phyloP scores from a whole-genome alignment of 1,140 invertebrate genomes.

The Trichonephila inaurata region DNA sequence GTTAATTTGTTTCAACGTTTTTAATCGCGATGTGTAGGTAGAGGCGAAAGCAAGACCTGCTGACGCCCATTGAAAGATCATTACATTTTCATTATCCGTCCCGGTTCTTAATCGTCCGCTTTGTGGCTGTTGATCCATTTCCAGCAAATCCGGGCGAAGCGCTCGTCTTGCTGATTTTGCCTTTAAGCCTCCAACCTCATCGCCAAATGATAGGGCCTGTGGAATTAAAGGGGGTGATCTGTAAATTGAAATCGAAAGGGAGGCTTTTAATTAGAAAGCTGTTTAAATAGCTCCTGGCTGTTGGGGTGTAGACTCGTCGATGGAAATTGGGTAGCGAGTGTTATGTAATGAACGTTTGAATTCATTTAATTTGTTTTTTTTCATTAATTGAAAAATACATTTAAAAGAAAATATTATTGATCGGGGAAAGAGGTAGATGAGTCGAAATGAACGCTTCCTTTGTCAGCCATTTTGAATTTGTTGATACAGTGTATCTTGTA shows the following conservation, averaged over 20 bases:
- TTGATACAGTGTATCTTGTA: no score
- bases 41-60: background rate
- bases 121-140: constrained; percentile 32
- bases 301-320: background rate
- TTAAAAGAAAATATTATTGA: no score
- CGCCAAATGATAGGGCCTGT: background rate
- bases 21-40: background rate
- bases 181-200: background rate
- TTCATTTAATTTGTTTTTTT: no score
- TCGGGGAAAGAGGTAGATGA: no score
- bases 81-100: constrained; percentile 17
- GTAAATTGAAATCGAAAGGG: constrained; percentile 14
- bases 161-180: background rate
- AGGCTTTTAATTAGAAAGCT: background rate
- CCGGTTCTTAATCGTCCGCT: background rate
- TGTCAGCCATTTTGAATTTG: no score
- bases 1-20: background rate
- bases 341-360: no score
- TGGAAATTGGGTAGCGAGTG: background rate
- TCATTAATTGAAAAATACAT: no score
- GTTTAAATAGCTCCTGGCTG: background rate
- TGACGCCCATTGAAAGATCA: constrained; percentile 30
- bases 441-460: no score
- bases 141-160: constrained; percentile 10
- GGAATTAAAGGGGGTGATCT: background rate